Evolutionary conservation across 2,888 invertebrate genomes (phyloP).

Genomic region (Heteromurus nitidus): DNA sequence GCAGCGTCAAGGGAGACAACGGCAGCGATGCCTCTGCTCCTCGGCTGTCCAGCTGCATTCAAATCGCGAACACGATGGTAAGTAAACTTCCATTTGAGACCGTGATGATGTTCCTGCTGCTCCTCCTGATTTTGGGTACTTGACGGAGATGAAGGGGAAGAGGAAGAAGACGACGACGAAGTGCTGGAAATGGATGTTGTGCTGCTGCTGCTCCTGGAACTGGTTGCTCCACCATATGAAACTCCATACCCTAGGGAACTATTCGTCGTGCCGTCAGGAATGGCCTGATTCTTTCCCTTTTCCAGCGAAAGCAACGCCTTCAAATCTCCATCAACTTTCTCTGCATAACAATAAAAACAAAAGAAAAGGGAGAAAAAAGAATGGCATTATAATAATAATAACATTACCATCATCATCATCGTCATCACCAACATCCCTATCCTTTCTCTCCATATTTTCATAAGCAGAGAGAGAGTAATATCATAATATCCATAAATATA

Average conservation of each 20-base stretch:
- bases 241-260: slow-evolving; percentile 43
- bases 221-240: slow-evolving; percentile 19
- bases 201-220: neutral
- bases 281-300: slow-evolving; percentile 47
- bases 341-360: slow-evolving; percentile 60
- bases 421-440: neutral
- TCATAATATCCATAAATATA: slow-evolving; percentile 15
- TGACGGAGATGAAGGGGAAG: slow-evolving; percentile 6
- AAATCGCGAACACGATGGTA: slow-evolving; percentile 68
- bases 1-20: slow-evolving; percentile 47
- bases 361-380: slow-evolving; percentile 37
- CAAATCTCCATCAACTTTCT: slow-evolving; percentile 71
- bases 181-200: neutral
- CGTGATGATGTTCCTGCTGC: slow-evolving; percentile 20
- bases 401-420: slow-evolving; percentile 29
- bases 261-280: slow-evolving; percentile 49
- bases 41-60: slow-evolving; percentile 58
- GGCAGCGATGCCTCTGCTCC: slow-evolving; percentile 52
- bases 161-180: slow-evolving; percentile 6
- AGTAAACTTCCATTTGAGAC: slow-evolving; percentile 69
- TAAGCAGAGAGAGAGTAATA: slow-evolving; percentile 5
- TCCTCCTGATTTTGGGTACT: slow-evolving; percentile 42
- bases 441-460: slow-evolving; percentile 25
- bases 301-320: slow-evolving; percentile 65
- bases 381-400: slow-evolving; percentile 27